phyloP scores from a whole-genome alignment of 2,797 vertebrate species.

The Lemur catta region DNA sequence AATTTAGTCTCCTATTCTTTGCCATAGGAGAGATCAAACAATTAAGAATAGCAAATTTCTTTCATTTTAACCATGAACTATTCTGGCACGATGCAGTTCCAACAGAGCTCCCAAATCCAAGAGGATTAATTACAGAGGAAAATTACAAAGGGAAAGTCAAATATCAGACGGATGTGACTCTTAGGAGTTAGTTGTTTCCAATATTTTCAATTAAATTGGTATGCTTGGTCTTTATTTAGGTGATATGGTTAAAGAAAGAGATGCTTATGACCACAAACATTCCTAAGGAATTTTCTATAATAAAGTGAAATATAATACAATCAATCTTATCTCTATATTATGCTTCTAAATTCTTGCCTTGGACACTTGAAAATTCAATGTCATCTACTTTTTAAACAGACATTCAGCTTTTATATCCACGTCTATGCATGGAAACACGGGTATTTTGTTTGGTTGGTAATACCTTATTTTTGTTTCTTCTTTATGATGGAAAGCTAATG shows the following conservation, averaged over 20 bases:
- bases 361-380: not conserved
- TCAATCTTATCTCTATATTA: not conserved
- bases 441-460: not conserved
- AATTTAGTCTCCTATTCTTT: not conserved
- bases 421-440: not conserved
- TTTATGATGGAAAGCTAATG: not conserved
- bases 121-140: slow-evolving; percentile 22
- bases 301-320: not conserved
- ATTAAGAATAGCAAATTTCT: not conserved
- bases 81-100: not conserved
- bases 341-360: not conserved
- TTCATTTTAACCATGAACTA: not conserved
- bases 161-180: not conserved
- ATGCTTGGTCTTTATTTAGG: not conserved
- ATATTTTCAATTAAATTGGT: not conserved
- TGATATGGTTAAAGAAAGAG: not conserved
- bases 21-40: not conserved
- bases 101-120: not conserved
- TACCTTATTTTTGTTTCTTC: not conserved
- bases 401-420: not conserved
- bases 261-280: not conserved
- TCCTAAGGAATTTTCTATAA: not conserved
- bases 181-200: slow-evolving; percentile 14
- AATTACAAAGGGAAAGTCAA: not conserved
- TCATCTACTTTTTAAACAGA: not conserved